phyloP scores from a whole-genome alignment of 2,888 invertebrate genomes.

The Phyllotreta cruciferae region DNA sequence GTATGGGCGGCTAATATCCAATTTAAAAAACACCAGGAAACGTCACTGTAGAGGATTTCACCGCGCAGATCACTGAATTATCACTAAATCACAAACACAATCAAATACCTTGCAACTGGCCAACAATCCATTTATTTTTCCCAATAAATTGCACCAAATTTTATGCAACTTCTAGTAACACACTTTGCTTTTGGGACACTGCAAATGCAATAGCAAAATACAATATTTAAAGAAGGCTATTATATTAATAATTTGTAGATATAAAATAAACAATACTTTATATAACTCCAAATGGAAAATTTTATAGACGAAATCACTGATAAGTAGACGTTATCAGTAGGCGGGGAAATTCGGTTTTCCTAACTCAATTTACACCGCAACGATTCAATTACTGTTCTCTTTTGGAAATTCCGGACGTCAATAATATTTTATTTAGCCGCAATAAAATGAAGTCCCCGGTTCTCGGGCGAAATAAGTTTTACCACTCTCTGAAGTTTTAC shows the following conservation, averaged over 20 bases:
- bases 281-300: too few relatives aligned
- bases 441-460: slow-evolving; percentile 43
- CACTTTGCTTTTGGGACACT: too few relatives aligned
- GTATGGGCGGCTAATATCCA: slow-evolving; percentile 18
- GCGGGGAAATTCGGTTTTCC: too few relatives aligned
- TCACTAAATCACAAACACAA: slow-evolving; percentile 34
- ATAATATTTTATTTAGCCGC: slow-evolving; percentile 48
- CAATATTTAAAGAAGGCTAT: too few relatives aligned
- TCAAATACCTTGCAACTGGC: background rate
- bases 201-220: too few relatives aligned
- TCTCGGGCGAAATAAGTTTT: slow-evolving; percentile 36
- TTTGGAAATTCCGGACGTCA: slow-evolving; percentile 28
- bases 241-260: too few relatives aligned
- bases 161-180: too few relatives aligned
- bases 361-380: slow-evolving; percentile 9
- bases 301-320: too few relatives aligned
- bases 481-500: slow-evolving; percentile 33
- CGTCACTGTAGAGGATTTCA: slow-evolving; percentile 30
- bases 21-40: slow-evolving; percentile 30
- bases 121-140: background rate
- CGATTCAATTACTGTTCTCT: slow-evolving; percentile 32
- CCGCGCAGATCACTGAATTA: slow-evolving; percentile 31
- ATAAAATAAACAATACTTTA: too few relatives aligned
- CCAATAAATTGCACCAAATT: too few relatives aligned
- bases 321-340: too few relatives aligned